Conservation (phyloP, 2,797 vertebrate genomes). For the Scolopax rusticola region DNA sequence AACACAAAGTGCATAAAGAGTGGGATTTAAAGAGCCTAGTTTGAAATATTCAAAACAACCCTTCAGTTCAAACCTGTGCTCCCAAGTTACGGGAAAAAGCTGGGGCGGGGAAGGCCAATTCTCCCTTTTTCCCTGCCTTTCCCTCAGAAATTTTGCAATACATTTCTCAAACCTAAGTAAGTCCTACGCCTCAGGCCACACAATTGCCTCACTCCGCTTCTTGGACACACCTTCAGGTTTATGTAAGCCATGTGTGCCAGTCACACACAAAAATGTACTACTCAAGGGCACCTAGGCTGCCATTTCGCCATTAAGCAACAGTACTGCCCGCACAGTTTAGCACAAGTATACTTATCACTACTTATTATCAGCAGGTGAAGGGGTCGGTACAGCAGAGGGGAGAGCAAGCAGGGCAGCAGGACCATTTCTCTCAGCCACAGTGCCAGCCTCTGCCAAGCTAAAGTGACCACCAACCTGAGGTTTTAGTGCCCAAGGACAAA, state of each 20-base stretch:
- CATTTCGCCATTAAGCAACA: neutral
- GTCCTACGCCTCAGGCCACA: neutral
- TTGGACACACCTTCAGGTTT: slow-evolving; percentile 23
- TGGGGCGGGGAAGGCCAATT: rapidly evolving
- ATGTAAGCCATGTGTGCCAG: neutral
- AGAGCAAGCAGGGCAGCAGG: neutral
- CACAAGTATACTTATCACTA: neutral
- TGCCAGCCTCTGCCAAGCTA: neutral
- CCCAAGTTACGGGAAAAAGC: neutral
- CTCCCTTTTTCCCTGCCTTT: neutral
- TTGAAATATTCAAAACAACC: neutral
- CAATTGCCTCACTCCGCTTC: neutral
- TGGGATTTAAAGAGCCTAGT: neutral
- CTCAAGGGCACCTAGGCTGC: neutral
- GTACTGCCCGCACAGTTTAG: neutral
- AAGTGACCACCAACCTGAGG: neutral
- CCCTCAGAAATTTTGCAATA: neutral
- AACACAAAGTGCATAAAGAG: neutral
- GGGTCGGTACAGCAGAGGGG: neutral
- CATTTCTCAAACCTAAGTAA: neutral
- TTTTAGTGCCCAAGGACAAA: neutral
- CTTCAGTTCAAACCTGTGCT: neutral
- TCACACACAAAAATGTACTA: neutral
- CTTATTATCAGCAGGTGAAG: neutral
- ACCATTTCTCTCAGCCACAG: neutral